Conservation (phyloP, 2,888 invertebrate species). For the Drosophila sordidula region DNA sequence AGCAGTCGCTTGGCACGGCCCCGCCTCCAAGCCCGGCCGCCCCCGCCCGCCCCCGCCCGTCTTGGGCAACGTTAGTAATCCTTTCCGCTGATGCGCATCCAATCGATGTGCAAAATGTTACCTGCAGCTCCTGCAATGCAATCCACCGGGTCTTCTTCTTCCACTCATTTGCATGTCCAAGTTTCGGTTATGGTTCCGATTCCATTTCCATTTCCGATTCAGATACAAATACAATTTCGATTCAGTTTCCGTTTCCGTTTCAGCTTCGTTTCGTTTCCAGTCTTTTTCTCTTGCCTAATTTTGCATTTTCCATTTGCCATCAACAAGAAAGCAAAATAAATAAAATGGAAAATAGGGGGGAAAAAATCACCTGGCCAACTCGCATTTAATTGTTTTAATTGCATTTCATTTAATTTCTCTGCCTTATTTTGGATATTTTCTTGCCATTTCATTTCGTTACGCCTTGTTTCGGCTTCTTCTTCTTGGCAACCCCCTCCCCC, state of each 20-base stretch:
- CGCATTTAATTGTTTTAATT: slow-evolving; percentile 72
- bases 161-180: slow-evolving; percentile 69
- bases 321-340: neutral
- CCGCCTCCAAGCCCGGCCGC: slow-evolving; percentile 14
- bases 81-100: slow-evolving; percentile 74
- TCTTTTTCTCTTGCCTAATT: slow-evolving; percentile 31
- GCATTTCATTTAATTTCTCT: slow-evolving; percentile 71
- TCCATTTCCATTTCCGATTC: slow-evolving; percentile 17
- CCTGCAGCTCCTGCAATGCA: slow-evolving; percentile 26
- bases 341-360: neutral
- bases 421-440: slow-evolving; percentile 7
- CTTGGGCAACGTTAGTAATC: slow-evolving; percentile 66
- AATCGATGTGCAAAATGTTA: slow-evolving; percentile 73
- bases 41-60: neutral
- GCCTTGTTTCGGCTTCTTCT: neutral
- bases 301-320: slow-evolving; percentile 10
- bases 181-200: slow-evolving; percentile 31
- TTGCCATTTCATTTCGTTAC: slow-evolving; percentile 5
- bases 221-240: slow-evolving; percentile 12
- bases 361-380: slow-evolving; percentile 23
- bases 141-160: neutral
- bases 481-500: neutral
- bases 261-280: neutral
- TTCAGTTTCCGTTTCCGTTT: slow-evolving; percentile 17
- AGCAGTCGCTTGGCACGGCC: slow-evolving; percentile 36